Conservation (phyloP, 2,888 invertebrate genomes). For the Sisyra nigra region DNA sequence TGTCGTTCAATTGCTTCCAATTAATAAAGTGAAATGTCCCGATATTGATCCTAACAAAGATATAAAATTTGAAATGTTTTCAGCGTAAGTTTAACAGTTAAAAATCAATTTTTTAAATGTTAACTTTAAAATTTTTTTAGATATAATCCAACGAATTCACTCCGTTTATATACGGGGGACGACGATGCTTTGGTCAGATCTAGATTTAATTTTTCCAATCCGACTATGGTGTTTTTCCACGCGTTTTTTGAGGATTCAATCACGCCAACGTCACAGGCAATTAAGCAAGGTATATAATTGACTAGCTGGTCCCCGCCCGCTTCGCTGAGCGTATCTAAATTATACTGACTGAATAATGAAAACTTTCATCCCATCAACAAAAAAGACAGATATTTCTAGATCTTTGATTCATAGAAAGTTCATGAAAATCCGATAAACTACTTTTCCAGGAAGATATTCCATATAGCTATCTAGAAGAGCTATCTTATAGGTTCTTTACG, state of each 20-base stretch:
- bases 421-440: too few relatives aligned
- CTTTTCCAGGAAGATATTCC: too few relatives aligned
- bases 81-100: conserved; percentile 27
- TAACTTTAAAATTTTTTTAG: conserved; percentile 20
- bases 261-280: conserved; percentile 33
- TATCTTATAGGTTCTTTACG: too few relatives aligned
- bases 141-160: conserved; percentile 35
- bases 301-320: too few relatives aligned
- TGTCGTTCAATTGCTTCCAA: conserved; percentile 36
- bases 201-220: conserved; percentile 37
- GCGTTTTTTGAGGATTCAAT: conserved; percentile 44
- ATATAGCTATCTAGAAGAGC: too few relatives aligned
- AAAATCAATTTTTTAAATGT: background rate
- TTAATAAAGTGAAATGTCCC: conserved; percentile 39
- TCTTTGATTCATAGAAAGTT: too few relatives aligned
- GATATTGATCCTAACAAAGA: conserved; percentile 34
- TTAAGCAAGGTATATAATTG: conserved; percentile 31
- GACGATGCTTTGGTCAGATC: conserved; percentile 37
- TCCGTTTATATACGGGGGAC: conserved; percentile 31
- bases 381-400: too few relatives aligned
- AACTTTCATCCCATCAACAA: too few relatives aligned
- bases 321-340: too few relatives aligned
- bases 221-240: conserved; percentile 42
- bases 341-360: too few relatives aligned
- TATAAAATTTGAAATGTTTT: conserved; percentile 35